Base-by-base conservation (phyloP, 2,797 vertebrate genomes). In the Lagocephalus sceleratus region DNA sequence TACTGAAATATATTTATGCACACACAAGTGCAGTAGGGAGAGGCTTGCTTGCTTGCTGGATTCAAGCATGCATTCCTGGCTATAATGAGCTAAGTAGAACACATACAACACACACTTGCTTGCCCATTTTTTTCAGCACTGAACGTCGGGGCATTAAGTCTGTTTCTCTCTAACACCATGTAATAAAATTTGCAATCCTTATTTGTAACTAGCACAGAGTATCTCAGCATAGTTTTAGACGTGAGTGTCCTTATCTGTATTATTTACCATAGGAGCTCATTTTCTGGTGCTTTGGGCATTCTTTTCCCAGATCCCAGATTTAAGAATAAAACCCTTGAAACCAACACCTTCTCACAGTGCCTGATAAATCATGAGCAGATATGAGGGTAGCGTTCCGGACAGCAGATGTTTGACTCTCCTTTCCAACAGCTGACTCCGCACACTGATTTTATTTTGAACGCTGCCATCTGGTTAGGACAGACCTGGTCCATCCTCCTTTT, bases 391-490 rank as follows among this genome's bases (percentile, higher is more conserved):
- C n/a, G 15, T 45, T 68, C 40, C 67, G 63, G 66, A 61, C 74
- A 76, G 67, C 84, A 88, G 83, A 84, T 87, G 85, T 87, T 84
- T 53, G 64, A 76, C 76, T 85, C 68, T 61, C 39, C 63, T 81
- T 79, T 83, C 83, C 75, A 85, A 82, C 87, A 85, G 87, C 87
- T 89, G 87, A 84, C 74, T 82, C 66, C 80, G 83, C 81, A 77
- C 68, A 47, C 74, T 71, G 75, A 81, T 76, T 87, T 87, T 79
- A 86, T 82, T 88, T 85, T 85, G 85, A 87, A 87, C 73, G 58
- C 73, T 62, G 20, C 78, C 85, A 87, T 87, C 84, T 88, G 85
- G 72, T 77, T 46, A 46, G 63, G 65, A 79, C 59, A 60, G 52
- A 66, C 70, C 65, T 21, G 0, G 63, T 57, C 71, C 76, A 78